phyloP scores from a whole-genome alignment of 2,888 invertebrate species.

The Tigriopus californicus region DNA sequence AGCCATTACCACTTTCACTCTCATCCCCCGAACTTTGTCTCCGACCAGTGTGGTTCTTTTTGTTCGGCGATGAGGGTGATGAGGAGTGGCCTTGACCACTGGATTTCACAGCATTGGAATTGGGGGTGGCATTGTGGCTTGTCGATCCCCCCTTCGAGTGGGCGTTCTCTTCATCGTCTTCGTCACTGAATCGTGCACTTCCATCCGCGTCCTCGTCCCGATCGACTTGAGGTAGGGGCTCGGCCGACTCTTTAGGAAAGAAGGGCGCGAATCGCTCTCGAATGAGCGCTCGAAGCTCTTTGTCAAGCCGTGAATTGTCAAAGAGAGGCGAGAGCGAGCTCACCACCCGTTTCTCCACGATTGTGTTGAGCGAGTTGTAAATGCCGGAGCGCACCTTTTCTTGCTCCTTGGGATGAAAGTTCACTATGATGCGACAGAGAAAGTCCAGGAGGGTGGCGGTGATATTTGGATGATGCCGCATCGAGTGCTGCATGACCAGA shows the following conservation, averaged over 20 bases:
- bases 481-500: conserved; percentile 79
- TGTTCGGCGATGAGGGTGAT: not conserved
- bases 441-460: conserved; percentile 78
- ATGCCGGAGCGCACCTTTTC: conserved; percentile 52
- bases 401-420: conserved; percentile 11
- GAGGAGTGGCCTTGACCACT: not conserved
- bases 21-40: not conserved
- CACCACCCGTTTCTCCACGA: conserved; percentile 75
- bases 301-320: conserved; percentile 67
- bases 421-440: conserved; percentile 45
- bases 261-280: conserved; percentile 82
- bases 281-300: conserved; percentile 60
- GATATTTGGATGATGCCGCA: conserved; percentile 73
- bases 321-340: conserved; percentile 67
- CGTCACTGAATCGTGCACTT: conserved; percentile 57
- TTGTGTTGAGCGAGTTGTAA: conserved; percentile 60
- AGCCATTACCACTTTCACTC: not conserved
- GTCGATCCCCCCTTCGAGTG: not conserved
- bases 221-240: conserved; percentile 13
- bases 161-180: conserved; percentile 41
- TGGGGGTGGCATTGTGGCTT: not conserved
- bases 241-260: conserved; percentile 38
- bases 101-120: not conserved
- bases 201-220: conserved; percentile 32
- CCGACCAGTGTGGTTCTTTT: not conserved